Evolutionary conservation across 1,140 invertebrate species (phyloP), one percentile per base, ranked within the genome.

Genomic region (Stratiolaelaps scimitus): DNA sequence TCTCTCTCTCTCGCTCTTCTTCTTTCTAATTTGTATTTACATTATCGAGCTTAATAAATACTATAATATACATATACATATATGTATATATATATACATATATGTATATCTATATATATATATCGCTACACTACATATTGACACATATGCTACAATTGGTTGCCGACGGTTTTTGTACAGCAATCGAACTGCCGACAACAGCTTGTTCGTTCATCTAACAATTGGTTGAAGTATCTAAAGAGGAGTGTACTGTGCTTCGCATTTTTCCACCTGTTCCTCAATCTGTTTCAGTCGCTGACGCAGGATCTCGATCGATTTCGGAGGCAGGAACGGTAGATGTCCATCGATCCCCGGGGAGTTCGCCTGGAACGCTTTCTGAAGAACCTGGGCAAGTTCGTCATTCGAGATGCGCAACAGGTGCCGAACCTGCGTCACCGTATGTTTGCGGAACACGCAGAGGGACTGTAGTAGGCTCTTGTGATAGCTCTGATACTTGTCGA

Each of bases 401-500:
- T 26, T 26, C 15, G 53, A 60, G 20, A 26, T 26, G 34, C 75
- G 72, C 64, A 81, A 78, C 23, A 88, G 76, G 44, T 74, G 75
- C 53, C 77, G 79, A 17, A 90, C 76, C 0, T 81, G 76, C n/a
- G 84, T 78, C 0, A 83, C 81, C 0, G 88, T 90, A 23, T 77
- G 77, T 65, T 80, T 79, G 48, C 86, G 79, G 75, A 89, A 91
- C 20, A 90, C 79, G 78, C 88, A 92, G 66, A 89, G 73, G 69
- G 86, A 83, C 69, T 87, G 82, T 64, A 92, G 75, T 71, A 90
- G 78, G 4, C 85, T 75, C 68, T 82, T 81, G 74, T 91, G 88
- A 74, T 87, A 89, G 19, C 81, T 76, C 72, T 88, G 85, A 76
- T 90, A 92, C 73, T 89, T 89, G 70, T 88, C 85, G 65, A 90